Percentiles rank a stretch among this genome's conserved stretches.
Evolutionary conservation across 2,888 invertebrate genomes (phyloP).

Genomic region (Platycnemis pennipes): DNA sequence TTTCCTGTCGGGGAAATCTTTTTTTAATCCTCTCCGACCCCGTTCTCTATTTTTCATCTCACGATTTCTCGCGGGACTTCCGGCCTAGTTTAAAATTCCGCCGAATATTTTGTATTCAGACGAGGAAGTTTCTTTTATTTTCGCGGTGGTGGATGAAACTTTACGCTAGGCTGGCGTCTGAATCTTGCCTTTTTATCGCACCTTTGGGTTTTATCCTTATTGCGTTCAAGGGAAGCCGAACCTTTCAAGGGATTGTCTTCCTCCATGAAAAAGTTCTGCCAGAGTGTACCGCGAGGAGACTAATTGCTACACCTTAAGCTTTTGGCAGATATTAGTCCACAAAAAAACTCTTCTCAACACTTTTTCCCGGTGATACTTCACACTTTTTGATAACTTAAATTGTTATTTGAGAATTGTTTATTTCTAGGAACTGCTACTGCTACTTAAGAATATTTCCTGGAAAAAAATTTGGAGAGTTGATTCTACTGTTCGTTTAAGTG

Average conservation of each 20-base stretch:
- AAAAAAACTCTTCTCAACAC: too few species aligned
- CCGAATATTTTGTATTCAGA: slow-evolving; percentile 1
- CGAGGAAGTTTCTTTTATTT: neutral
- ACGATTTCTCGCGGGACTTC: neutral
- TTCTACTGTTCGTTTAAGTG: too few species aligned
- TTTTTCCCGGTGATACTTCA: too few species aligned
- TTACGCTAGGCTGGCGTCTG: neutral
- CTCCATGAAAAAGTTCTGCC: neutral
- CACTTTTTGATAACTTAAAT: too few species aligned
- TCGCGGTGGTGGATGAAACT: neutral
- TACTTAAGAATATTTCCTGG: too few species aligned
- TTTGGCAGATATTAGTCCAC: too few species aligned
- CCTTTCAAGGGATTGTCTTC: neutral
- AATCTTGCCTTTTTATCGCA: neutral
- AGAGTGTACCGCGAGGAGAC: neutral
- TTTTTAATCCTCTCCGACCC: neutral
- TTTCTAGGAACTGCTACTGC: too few species aligned
- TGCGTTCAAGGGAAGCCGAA: neutral
- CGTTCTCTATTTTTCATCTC: neutral
- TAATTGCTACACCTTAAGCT: neutral
- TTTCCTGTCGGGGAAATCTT: neutral
- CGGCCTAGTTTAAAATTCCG: neutral
- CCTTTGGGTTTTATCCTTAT: slow-evolving; percentile 1
- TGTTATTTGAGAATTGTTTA: too few species aligned
- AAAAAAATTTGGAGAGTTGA: too few species aligned